Evolutionary conservation across 2,888 invertebrate species (phyloP).

Genomic region (Folsomia manolachei): DNA sequence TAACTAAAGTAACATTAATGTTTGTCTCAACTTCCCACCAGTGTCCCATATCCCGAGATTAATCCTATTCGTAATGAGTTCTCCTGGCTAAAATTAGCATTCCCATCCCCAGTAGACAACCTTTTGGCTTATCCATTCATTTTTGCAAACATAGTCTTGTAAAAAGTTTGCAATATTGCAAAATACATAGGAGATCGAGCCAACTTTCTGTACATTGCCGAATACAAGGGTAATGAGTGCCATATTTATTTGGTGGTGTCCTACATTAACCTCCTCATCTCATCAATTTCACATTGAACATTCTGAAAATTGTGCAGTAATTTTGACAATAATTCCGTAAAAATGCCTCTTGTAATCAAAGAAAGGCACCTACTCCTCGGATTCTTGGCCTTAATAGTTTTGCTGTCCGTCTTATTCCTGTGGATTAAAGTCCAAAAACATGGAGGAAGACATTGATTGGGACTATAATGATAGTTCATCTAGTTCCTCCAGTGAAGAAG

Average conservation of each 20-base stretch:
- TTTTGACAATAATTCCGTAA: no score
- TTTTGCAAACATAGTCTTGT: background rate
- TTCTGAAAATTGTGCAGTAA: no score
- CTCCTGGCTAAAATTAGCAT: background rate
- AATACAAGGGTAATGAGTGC: no score
- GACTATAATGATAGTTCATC: slow-evolving; percentile 61
- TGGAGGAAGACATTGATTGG: slow-evolving; percentile 57
- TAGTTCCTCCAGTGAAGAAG: slow-evolving; percentile 67
- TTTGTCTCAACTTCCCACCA: no score
- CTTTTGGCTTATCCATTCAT: background rate
- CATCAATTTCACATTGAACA: no score
- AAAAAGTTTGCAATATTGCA: background rate
- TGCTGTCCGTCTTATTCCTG: slow-evolving; percentile 43
- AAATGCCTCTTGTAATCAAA: slow-evolving; percentile 29
- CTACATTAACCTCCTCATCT: no score
- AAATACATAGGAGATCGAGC: background rate
- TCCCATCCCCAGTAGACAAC: background rate
- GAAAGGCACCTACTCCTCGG: slow-evolving; percentile 47
- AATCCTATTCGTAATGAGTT: no score
- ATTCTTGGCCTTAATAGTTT: slow-evolving; percentile 42
- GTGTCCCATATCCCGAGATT: no score
- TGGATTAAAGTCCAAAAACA: slow-evolving; percentile 42
- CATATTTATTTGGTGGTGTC: no score
- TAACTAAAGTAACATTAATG: no score
- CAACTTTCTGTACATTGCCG: no score